Evolutionary conservation across 1,140 invertebrate genomes (phyloP).

Genomic region (Thaumetopoea pityocampa): DNA sequence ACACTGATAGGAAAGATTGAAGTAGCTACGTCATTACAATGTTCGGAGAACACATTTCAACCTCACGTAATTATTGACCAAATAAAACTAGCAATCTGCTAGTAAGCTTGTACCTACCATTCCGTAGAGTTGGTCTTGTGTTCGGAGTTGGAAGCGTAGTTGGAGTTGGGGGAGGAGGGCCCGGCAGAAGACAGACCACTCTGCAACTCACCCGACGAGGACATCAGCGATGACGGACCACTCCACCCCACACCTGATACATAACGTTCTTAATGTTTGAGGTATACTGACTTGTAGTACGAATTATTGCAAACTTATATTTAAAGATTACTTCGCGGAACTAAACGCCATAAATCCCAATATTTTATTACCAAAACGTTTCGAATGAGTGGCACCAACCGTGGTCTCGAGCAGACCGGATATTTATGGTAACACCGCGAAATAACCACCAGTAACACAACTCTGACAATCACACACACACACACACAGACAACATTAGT

Average conservation of each 20-base stretch:
- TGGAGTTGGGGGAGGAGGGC: conserved; percentile 69
- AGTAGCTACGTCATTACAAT: conserved; percentile 1
- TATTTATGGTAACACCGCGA: too few species aligned
- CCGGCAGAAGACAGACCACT: conserved; percentile 67
- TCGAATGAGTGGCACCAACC: too few species aligned
- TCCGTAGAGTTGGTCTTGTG: conserved; percentile 39
- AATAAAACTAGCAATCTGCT: conserved; percentile 1
- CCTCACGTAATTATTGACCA: conserved; percentile 2
- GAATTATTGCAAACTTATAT: too few species aligned
- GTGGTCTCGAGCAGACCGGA: too few species aligned
- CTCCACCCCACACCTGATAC: conserved; percentile 77
- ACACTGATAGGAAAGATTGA: conserved; percentile 4
- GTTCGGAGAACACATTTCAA: conserved; percentile 18
- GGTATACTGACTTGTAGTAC: too few species aligned
- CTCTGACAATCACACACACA: too few species aligned
- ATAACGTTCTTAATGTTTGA: too few species aligned
- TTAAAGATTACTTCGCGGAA: too few species aligned
- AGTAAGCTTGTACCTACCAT: conserved; percentile 21
- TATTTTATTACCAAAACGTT: too few species aligned
- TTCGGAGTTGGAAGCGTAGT: conserved; percentile 52
- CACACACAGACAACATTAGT: neutral
- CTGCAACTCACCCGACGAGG: conserved; percentile 65
- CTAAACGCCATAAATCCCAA: too few species aligned
- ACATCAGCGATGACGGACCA: conserved; percentile 78
- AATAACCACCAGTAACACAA: too few species aligned